Evolutionary conservation across 2,888 invertebrate genomes (phyloP), one percentile per base, ranked within the genome.

Genomic region (Acleris literana): DNA sequence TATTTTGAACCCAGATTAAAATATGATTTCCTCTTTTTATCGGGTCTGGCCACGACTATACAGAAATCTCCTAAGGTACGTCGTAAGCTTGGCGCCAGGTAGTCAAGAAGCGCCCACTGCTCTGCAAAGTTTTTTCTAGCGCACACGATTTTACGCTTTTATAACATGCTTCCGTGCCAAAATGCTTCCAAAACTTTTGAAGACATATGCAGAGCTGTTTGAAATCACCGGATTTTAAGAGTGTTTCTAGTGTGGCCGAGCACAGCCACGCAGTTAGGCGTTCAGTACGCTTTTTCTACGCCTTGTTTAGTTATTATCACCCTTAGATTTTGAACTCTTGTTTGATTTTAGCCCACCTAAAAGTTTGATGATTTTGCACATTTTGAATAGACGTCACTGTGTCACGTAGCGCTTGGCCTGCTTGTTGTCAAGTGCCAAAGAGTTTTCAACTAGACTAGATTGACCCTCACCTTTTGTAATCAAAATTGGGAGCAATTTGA

Each of bases 31-130:
- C 85, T 86, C 84, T 86, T 82, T 88, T 83, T 83, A 84, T 86
- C 84, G 92, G 92, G 88, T 85, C 90, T 87, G 90, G 85, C 88
- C 85, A 80, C 82, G 49, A 67, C 69, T 62, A 81, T 77, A 85
- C 90, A 92, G 92, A 92, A 92, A 92, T 83, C 89, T 92, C 73
- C 84, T 92, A 87, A 92, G 92, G 92, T 92, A 92, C 81, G 92
- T 92, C 86, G 78, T 81, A 79, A 76, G 90, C 89, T 91, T 90
- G 81, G 81, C 84, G 86, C 81, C 79, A 56, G 74, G 65, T 71
- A 78, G 81, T 76, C 69, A 68, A 70, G 57, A 74, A 68, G 78
- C 85, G 84, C 84, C 82, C 86, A 81, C 80, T 76, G 82, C 86
- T 86, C 80, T 82, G 73, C 72, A 68, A 77, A 81, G 81, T 61